Percentiles rank a stretch among this genome's conserved stretches.
Conservation (phyloP, 2,113 vertebrate genomes). For the Athene noctua region DNA sequence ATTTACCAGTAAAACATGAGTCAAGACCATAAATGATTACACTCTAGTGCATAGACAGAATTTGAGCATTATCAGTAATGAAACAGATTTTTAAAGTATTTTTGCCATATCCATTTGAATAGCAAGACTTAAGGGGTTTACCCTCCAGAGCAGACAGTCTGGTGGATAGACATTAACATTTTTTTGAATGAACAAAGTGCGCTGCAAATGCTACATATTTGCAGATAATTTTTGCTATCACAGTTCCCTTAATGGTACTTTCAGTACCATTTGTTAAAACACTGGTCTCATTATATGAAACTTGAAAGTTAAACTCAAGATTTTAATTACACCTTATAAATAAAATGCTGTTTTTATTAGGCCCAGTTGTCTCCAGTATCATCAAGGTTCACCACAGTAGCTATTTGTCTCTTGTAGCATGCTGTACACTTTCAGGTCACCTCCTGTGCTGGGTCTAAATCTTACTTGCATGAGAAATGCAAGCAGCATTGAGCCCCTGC, state of each 20-base stretch:
- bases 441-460: conserved; percentile 27
- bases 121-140: neutral
- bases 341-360: conserved; percentile 53
- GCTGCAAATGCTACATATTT: neutral
- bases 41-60: neutral
- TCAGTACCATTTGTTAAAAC: conserved; percentile 30
- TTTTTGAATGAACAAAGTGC: conserved; percentile 13
- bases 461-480: conserved; percentile 16
- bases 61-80: conserved; percentile 38
- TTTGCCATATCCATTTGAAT: conserved; percentile 4
- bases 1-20: conserved; percentile 64
- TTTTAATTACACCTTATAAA: conserved; percentile 58
- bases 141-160: neutral
- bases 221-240: neutral
- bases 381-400: conserved; percentile 52
- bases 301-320: conserved; percentile 33
- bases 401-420: conserved; percentile 38
- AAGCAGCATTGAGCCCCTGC: neutral
- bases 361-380: conserved; percentile 27
- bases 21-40: conserved; percentile 52
- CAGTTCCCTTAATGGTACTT: neutral
- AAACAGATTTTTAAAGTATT: conserved; percentile 31
- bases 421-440: neutral
- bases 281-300: conserved; percentile 29
- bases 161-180: neutral